phyloP scores from a whole-genome alignment of 1,140 invertebrate genomes.

The Pseudomyrmex sp. region DNA sequence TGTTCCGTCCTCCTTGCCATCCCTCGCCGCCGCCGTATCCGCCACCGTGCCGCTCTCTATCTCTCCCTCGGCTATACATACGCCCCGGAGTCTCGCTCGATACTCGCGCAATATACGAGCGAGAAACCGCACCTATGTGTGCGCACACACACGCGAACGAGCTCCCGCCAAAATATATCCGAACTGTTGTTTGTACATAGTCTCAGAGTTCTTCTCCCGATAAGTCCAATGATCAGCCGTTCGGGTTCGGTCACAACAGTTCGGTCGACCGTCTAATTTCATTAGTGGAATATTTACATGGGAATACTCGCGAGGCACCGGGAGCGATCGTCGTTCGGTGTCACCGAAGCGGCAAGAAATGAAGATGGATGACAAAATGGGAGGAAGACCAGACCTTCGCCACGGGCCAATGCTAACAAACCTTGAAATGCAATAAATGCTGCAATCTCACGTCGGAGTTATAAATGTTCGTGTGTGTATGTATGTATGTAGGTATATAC shows the following conservation, averaged over 20 bases:
- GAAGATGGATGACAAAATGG: slow-evolving; percentile 10
- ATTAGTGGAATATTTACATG: slow-evolving; percentile 53
- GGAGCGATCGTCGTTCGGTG: background rate
- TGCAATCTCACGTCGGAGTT: slow-evolving; percentile 32
- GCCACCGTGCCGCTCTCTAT: slow-evolving; percentile 11
- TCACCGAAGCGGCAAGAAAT: background rate
- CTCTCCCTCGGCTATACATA: slow-evolving; percentile 37
- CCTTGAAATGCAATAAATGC: slow-evolving; percentile 69
- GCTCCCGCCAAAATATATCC: background rate
- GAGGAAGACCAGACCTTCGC: slow-evolving; percentile 36
- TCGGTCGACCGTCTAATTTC: slow-evolving; percentile 56
- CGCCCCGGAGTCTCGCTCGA: slow-evolving; percentile 66
- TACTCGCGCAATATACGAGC: slow-evolving; percentile 76
- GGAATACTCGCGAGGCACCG: background rate
- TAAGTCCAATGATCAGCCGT: slow-evolving; percentile 19
- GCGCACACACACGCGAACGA: background rate
- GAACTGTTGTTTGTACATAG: background rate
- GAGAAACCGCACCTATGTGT: slow-evolving; percentile 72
- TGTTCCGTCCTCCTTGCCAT: slow-evolving; percentile 29
- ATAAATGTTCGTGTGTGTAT: background rate
- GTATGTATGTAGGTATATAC: background rate
- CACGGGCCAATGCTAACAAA: slow-evolving; percentile 61
- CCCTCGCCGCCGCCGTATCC: background rate
- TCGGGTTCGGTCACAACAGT: background rate
- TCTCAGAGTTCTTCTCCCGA: background rate